Percentiles rank a stretch among this genome's conserved stretches.
Evolutionary conservation across 2,113 vertebrate species (phyloP).

Genomic region (Enhydra lutris): DNA sequence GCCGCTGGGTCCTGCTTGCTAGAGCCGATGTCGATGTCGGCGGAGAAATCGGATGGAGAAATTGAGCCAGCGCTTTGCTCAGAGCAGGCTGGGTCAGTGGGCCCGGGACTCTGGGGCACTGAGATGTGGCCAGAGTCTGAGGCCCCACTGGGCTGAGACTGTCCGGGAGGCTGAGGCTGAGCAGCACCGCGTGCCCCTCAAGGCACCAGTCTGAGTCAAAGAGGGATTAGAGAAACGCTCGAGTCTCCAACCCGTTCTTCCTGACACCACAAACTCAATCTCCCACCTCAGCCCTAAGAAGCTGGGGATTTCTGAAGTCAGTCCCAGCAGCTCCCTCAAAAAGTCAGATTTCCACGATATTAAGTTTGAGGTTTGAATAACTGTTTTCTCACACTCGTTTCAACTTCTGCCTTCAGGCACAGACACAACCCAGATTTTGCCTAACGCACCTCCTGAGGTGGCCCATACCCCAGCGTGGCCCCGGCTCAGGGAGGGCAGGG

Average conservation of each 20-base stretch:
- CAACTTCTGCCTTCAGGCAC: neutral
- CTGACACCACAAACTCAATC: neutral
- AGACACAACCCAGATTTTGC: neutral
- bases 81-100: neutral
- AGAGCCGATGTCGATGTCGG: neutral
- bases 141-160: neutral
- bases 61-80: neutral
- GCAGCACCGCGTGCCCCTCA: accelerated
- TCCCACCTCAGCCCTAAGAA: neutral
- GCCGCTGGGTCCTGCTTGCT: too few species aligned
- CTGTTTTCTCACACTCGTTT: neutral
- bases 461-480: accelerated
- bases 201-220: neutral
- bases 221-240: neutral
- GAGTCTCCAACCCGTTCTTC: accelerated
- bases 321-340: neutral
- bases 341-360: neutral
- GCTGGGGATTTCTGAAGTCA: neutral
- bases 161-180: neutral
- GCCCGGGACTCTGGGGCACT: accelerated
- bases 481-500: neutral
- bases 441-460: neutral
- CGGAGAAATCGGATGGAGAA: neutral
- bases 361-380: neutral
- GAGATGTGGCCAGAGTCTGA: neutral